phyloP scores from a whole-genome alignment of 2,797 vertebrate genomes.

The Heliangelus exortis region DNA sequence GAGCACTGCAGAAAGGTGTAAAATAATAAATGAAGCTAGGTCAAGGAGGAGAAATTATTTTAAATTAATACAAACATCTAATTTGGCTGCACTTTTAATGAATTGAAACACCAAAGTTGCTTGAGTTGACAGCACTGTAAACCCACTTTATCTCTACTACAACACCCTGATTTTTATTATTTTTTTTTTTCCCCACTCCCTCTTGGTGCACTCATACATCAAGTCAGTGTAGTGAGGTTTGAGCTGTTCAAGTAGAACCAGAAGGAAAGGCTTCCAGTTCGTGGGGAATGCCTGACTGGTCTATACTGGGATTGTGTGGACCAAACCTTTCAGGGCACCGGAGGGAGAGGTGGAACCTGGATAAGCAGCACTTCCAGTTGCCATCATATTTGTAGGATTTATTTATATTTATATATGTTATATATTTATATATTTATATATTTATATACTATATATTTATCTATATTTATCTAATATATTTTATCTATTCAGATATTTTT shows the following conservation, averaged over 20 bases:
- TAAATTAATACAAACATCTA: conserved; percentile 49
- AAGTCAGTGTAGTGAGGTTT: conserved; percentile 39
- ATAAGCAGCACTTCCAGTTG: neutral
- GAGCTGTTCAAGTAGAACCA: conserved; percentile 33
- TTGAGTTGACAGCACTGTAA: conserved; percentile 42
- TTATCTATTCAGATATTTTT: too few species aligned
- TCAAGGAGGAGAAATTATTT: conserved; percentile 61
- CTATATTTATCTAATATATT: too few species aligned
- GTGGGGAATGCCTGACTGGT: conserved; percentile 45
- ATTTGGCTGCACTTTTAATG: conserved; percentile 63
- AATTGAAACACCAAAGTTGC: conserved; percentile 47
- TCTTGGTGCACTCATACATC: conserved; percentile 17
- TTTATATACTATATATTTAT: too few species aligned
- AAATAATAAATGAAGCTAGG: conserved; percentile 59
- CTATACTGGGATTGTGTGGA: conserved; percentile 63
- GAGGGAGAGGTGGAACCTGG: neutral
- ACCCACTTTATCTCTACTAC: conserved; percentile 37
- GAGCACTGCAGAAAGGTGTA: neutral
- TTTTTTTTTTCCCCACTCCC: conserved; percentile 1
- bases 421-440: too few species aligned
- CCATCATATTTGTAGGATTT: neutral
- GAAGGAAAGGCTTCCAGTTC: conserved; percentile 66
- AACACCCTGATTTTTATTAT: neutral
- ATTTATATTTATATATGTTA: neutral
- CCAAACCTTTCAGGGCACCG: conserved; percentile 53